Percentiles rank a stretch among this genome's conserved stretches.
phyloP scores from a whole-genome alignment of 1,140 invertebrate genomes.

The Eriocheir sinensis region DNA sequence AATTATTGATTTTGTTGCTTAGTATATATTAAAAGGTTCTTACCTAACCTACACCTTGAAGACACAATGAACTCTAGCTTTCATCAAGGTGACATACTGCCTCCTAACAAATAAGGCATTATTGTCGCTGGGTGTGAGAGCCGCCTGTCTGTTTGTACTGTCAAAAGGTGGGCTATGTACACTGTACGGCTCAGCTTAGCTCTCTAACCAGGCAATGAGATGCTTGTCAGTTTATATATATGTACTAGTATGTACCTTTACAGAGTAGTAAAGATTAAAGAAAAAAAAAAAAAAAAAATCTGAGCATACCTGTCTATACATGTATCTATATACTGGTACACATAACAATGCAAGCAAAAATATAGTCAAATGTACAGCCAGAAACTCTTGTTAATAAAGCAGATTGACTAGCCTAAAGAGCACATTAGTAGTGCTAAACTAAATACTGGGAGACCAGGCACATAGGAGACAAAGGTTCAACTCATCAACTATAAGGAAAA shows the following conservation, averaged over 20 bases:
- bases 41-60: background rate
- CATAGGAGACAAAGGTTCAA: background rate
- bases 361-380: background rate
- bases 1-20: background rate
- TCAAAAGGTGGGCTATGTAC: conserved; percentile 13
- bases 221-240: background rate
- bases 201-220: background rate
- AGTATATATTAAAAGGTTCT: background rate
- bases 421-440: background rate
- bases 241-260: background rate
- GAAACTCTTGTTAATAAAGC: background rate
- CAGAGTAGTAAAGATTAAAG: background rate
- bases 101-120: conserved; percentile 2
- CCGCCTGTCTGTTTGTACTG: conserved; percentile 5
- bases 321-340: background rate
- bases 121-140: background rate
- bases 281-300: background rate
- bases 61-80: background rate
- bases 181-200: background rate
- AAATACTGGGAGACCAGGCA: background rate
- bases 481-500: background rate
- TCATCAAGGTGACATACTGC: background rate
- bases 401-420: background rate
- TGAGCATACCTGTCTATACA: background rate
- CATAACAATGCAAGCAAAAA: too few species aligned